Percentiles rank a stretch among this genome's conserved stretches.
Evolutionary conservation across 2,113 vertebrate genomes (phyloP).

Genomic region (Oenanthe melanoleuca): DNA sequence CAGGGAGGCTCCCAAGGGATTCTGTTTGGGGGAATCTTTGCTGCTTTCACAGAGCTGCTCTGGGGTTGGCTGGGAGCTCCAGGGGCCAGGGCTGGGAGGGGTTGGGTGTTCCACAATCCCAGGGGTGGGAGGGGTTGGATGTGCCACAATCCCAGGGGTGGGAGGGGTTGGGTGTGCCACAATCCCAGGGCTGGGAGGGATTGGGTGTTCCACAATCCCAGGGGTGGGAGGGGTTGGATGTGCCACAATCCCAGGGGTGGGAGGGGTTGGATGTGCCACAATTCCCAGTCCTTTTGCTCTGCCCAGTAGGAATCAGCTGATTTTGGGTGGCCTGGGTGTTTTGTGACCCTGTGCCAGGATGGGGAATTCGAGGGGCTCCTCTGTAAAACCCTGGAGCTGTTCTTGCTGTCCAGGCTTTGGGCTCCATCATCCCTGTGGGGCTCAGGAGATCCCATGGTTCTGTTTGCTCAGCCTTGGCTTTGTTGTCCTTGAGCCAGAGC

Average conservation of each 20-base stretch:
- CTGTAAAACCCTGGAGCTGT: rapidly evolving
- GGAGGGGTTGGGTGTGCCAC: not conserved
- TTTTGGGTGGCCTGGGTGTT: not conserved
- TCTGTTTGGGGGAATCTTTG: not conserved
- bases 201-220: too few relatives aligned
- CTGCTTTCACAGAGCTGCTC: rapidly evolving
- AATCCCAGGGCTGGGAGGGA: not conserved
- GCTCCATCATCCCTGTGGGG: not conserved
- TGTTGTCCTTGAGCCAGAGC: not conserved
- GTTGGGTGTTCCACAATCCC: too few relatives aligned
- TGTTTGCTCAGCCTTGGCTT: not conserved
- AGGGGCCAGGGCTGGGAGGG: rapidly evolving
- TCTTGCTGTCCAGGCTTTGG: not conserved
- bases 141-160: not conserved
- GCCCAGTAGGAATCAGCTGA: rapidly evolving
- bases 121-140: not conserved
- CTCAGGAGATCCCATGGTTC: not conserved
- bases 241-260: not conserved
- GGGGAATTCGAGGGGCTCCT: not conserved
- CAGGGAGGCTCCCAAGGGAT: rapidly evolving
- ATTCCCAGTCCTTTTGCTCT: not conserved
- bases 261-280: too few relatives aligned
- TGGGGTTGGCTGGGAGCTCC: not conserved
- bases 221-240: not conserved
- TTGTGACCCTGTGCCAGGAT: rapidly evolving